A percentile compares a stretch with the other conserved stretches of the same genome.
phyloP scores from a whole-genome alignment of 2,113 vertebrate species.

The Eublepharis macularius region DNA sequence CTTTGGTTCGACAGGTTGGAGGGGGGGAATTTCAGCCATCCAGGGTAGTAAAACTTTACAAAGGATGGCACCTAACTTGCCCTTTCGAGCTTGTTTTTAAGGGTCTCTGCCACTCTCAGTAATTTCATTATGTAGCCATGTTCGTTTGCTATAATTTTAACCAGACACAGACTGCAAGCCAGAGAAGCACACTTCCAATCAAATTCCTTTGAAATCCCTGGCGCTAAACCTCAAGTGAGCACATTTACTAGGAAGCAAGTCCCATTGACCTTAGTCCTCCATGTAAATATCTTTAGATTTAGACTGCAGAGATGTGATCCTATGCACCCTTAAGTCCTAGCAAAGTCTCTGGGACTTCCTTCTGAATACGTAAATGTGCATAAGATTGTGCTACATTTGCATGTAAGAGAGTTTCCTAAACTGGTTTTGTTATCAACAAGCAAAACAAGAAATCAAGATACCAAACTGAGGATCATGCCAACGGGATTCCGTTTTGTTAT shows the following conservation, averaged over 20 bases:
- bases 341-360: not conserved
- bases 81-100: slow-evolving; percentile 23
- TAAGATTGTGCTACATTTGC: not conserved
- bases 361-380: not conserved
- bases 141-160: slow-evolving; percentile 39
- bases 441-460: slow-evolving; percentile 30
- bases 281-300: too few relatives aligned
- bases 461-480: slow-evolving; percentile 27
- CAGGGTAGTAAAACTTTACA: slow-evolving; percentile 29
- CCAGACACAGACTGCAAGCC: slow-evolving; percentile 17
- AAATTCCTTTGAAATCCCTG: not conserved
- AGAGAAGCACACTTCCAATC: not conserved
- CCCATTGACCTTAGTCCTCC: not conserved
- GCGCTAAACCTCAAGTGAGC: not conserved
- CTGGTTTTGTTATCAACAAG: slow-evolving; percentile 12
- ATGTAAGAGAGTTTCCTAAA: not conserved
- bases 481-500: not conserved
- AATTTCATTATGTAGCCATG: slow-evolving; percentile 23
- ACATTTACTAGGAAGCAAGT: not conserved
- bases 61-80: slow-evolving; percentile 4
- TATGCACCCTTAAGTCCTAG: not conserved
- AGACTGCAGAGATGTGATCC: too few relatives aligned
- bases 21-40: not conserved
- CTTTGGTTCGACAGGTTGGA: not conserved
- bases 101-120: slow-evolving; percentile 10